Conservation (phyloP, 1,140 invertebrate species). For the Temnothorax longispinosus region DNA sequence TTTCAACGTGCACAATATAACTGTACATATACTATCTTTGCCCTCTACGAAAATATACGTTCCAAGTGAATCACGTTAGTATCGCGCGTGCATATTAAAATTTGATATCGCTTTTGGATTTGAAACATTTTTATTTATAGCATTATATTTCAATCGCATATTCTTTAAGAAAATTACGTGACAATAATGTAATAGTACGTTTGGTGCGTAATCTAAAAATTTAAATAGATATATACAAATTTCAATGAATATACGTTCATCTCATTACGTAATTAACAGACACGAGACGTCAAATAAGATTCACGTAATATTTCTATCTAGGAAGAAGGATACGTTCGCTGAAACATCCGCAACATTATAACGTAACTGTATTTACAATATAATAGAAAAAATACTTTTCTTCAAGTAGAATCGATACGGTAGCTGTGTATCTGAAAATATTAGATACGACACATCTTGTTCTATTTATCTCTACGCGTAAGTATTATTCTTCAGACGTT, state of each 20-base stretch:
- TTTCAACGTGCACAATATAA: neutral
- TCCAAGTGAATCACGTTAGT: neutral
- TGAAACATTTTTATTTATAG: neutral
- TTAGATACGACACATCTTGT: neutral
- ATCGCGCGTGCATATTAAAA: neutral
- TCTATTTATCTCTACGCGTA: neutral
- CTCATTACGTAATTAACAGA: conserved; percentile 25
- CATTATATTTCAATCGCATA: conserved; percentile 4
- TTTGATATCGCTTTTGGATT: conserved; percentile 34
- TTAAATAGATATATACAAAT: conserved; percentile 25
- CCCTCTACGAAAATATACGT: conserved; percentile 40
- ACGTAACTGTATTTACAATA: conserved; percentile 46
- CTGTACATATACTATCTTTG: neutral
- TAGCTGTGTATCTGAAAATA: conserved; percentile 8
- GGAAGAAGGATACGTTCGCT: conserved; percentile 1
- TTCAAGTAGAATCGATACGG: neutral
- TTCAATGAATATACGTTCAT: neutral
- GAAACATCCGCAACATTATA: neutral
- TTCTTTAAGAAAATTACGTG: neutral
- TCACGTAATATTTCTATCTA: neutral
- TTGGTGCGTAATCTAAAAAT: neutral
- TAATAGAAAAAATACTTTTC: conserved; percentile 10
- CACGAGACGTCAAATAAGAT: neutral
- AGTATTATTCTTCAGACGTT: conserved; percentile 7
- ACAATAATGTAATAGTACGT: conserved; percentile 16